phyloP scores from a whole-genome alignment of 2,797 vertebrate species.

The Phrynocephalus guinanensis region DNA sequence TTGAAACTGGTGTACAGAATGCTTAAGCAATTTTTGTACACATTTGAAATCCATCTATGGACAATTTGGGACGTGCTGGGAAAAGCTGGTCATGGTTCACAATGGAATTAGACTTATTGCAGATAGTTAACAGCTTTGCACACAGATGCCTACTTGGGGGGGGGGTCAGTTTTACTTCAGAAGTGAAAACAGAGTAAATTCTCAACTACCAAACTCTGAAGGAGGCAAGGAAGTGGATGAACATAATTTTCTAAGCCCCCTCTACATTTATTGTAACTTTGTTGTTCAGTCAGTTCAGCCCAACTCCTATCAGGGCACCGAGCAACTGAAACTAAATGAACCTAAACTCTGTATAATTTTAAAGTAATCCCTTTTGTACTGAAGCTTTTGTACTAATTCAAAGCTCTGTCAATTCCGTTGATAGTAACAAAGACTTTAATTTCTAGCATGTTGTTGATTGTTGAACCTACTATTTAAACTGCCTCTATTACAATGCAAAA shows the following conservation, averaged over 20 bases:
- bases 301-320: background rate
- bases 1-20: background rate
- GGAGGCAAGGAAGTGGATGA: background rate
- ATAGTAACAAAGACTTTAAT: conserved; percentile 5
- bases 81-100: background rate
- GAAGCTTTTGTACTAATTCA: background rate
- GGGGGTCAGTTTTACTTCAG: background rate
- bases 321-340: conserved; percentile 33
- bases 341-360: background rate
- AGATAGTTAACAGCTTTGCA: background rate
- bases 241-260: background rate
- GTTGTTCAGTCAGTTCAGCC: background rate
- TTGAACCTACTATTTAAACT: conserved; percentile 30
- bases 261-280: background rate
- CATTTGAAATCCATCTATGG: background rate
- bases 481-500: conserved; percentile 25
- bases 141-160: too few species aligned
- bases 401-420: background rate
- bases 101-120: background rate
- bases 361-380: conserved; percentile 9
- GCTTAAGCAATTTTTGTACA: background rate
- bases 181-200: background rate
- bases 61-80: background rate
- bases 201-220: background rate
- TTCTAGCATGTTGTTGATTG: conserved; percentile 32